Evolutionary conservation across 2,888 invertebrate genomes (phyloP).

Genomic region (Pantelozetes paolii): DNA sequence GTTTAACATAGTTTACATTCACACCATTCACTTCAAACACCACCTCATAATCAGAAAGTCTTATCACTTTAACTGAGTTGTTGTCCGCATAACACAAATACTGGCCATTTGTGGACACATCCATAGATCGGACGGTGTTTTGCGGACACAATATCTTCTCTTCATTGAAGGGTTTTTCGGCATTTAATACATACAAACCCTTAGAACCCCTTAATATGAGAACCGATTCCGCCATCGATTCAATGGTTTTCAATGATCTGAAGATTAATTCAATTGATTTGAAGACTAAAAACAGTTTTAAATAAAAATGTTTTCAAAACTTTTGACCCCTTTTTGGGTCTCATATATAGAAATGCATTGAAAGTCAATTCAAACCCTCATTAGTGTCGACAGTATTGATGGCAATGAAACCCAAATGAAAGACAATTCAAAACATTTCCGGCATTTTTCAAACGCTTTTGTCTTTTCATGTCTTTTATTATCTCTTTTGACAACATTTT

Average conservation of each 20-base stretch:
- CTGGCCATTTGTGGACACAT: slow-evolving; percentile 38
- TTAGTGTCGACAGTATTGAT: not conserved
- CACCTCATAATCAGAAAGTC: not conserved
- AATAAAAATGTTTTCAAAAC: too few species aligned
- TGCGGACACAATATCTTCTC: not conserved
- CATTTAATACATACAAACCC: slow-evolving; percentile 2
- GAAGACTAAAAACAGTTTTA: not conserved
- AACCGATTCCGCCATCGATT: not conserved
- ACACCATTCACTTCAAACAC: slow-evolving; percentile 17
- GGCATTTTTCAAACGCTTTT: slow-evolving; percentile 2
- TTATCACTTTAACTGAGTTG: not conserved
- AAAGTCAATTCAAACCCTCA: too few species aligned
- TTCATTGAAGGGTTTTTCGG: not conserved
- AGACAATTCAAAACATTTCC: not conserved
- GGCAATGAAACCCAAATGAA: not conserved
- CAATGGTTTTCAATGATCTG: too few species aligned
- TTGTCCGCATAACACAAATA: slow-evolving; percentile 36
- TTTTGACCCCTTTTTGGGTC: too few species aligned
- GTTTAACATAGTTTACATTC: slow-evolving; percentile 20
- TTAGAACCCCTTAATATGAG: not conserved
- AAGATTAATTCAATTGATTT: too few species aligned
- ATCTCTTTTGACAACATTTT: not conserved
- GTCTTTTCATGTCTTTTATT: not conserved
- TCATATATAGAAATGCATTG: too few species aligned
- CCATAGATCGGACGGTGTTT: not conserved